Evolutionary conservation across 2,113 vertebrate genomes (phyloP).

Genomic region (Pheucticus melanocephalus): DNA sequence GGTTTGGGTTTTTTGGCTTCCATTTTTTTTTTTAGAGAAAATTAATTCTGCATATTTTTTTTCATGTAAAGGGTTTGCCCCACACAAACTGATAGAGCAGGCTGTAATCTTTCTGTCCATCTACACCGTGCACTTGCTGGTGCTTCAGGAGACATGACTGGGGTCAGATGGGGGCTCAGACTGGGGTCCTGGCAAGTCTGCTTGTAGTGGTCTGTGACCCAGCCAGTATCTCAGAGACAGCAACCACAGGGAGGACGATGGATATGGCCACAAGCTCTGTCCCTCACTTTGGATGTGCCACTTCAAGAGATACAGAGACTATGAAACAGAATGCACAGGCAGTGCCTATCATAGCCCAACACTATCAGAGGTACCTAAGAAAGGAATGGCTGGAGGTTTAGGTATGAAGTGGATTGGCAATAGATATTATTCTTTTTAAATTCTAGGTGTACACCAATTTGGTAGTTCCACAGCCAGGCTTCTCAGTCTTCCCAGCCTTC

Average conservation of each 20-base stretch:
- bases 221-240: not conserved
- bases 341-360: not conserved
- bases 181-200: not conserved
- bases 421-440: not conserved
- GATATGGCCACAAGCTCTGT: not conserved
- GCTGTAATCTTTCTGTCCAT: not conserved
- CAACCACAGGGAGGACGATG: rapidly evolving
- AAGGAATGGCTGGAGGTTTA: not conserved
- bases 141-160: not conserved
- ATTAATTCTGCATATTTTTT: not conserved
- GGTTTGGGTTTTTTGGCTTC: not conserved
- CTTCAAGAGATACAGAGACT: not conserved
- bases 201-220: not conserved
- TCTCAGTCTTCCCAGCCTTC: not conserved
- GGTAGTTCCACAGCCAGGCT: not conserved
- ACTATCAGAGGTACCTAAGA: not conserved
- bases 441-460: not conserved
- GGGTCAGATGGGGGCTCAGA: no score
- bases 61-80: not conserved
- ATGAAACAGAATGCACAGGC: not conserved
- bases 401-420: not conserved
- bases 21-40: not conserved
- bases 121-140: not conserved
- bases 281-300: not conserved
- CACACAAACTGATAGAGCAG: not conserved